Percentiles rank a stretch among this genome's conserved stretches.
Conservation (phyloP, 2,797 vertebrate species). For the Mormyrops attenuatus region DNA sequence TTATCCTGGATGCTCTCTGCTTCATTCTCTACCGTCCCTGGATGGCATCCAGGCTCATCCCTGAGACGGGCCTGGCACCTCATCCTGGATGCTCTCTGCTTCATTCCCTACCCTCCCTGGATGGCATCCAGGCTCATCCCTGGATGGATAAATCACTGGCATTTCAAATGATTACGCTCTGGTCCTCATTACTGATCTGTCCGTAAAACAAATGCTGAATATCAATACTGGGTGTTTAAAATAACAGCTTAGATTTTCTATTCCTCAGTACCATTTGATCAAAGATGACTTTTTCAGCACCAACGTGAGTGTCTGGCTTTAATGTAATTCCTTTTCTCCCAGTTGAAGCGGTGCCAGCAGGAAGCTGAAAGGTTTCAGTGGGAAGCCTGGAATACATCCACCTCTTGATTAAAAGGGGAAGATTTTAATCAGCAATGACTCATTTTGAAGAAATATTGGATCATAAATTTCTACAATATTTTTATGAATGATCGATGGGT, state of each 20-base stretch:
- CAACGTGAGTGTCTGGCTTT: background rate
- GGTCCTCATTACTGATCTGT: background rate
- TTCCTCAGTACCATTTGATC: background rate
- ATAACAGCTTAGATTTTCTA: background rate
- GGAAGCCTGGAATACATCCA: slow-evolving; percentile 33
- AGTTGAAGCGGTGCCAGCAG: slow-evolving; percentile 18
- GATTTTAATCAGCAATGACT: slow-evolving; percentile 42
- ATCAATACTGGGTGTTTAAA: background rate
- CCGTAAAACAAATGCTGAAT: background rate
- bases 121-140: no score
- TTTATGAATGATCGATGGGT: background rate
- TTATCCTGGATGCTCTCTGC: no score
- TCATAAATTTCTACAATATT: background rate
- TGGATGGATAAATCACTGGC: background rate
- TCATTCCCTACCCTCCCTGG: no score
- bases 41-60: no score
- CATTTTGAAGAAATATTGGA: slow-evolving; percentile 19
- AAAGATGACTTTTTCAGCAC: background rate
- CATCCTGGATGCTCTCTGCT: no score
- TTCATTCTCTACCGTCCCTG: no score
- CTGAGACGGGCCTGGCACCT: no score
- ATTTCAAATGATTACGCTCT: background rate
- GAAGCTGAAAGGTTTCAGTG: slow-evolving; percentile 33
- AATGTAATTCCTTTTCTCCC: background rate
- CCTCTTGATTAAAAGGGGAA: slow-evolving; percentile 33